Conservation (phyloP, 2,113 vertebrate genomes). For the Psephotus haematonotus region DNA sequence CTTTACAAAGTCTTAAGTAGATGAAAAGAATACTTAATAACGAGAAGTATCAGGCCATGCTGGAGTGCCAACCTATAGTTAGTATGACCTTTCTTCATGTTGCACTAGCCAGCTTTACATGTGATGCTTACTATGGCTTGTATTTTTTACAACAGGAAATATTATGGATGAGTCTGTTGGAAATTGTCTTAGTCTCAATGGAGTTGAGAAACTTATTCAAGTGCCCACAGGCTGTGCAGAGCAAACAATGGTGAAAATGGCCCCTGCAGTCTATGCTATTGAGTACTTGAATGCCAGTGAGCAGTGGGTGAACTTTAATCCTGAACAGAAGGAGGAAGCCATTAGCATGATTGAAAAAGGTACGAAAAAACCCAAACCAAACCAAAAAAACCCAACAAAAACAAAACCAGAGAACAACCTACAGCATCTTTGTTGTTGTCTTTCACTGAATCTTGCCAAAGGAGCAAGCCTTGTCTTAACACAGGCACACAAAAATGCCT, state of each 20-base stretch:
- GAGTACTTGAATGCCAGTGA: slow-evolving; percentile 78
- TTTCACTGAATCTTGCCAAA: background rate
- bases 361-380: background rate
- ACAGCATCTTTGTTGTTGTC: accelerated
- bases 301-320: slow-evolving; percentile 69
- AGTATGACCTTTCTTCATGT: background rate
- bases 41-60: background rate
- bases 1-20: background rate
- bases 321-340: slow-evolving; percentile 70
- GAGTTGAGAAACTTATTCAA: slow-evolving; percentile 65
- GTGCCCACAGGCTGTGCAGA: slow-evolving; percentile 78
- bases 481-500: background rate
- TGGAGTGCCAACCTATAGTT: background rate
- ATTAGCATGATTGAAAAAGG: slow-evolving; percentile 69
- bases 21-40: background rate
- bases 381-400: background rate
- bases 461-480: background rate
- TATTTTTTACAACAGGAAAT: slow-evolving; percentile 21
- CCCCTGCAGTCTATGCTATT: slow-evolving; percentile 73
- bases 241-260: slow-evolving; percentile 77
- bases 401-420: background rate
- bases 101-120: background rate
- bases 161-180: slow-evolving; percentile 33
- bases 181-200: slow-evolving; percentile 72
- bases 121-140: accelerated